Percentiles rank a stretch among this genome's conserved stretches.
Evolutionary conservation across 2,797 vertebrate species (phyloP).

Genomic region (Megaceryle alcyon): DNA sequence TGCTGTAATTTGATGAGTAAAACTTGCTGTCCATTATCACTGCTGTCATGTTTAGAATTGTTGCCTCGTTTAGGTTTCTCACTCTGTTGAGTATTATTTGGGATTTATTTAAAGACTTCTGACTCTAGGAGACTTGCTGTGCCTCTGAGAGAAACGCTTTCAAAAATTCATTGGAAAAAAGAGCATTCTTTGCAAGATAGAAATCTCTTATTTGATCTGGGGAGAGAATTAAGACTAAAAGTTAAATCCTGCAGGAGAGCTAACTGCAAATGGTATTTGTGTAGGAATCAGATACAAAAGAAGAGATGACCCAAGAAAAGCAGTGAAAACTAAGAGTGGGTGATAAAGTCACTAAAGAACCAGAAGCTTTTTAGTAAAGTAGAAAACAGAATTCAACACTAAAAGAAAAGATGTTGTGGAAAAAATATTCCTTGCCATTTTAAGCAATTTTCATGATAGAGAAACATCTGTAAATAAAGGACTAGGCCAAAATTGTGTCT

Average conservation of each 20-base stretch:
- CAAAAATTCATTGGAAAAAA: conserved; percentile 23
- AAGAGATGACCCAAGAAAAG: conserved; percentile 48
- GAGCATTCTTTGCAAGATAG: conserved; percentile 19
- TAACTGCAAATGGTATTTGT: conserved; percentile 22
- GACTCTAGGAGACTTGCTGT: conserved; percentile 15
- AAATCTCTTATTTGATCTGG: conserved; percentile 52
- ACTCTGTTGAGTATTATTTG: conserved; percentile 30
- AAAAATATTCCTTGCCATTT: conserved; percentile 22
- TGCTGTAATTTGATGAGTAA: conserved; percentile 51
- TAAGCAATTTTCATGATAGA: conserved; percentile 35
- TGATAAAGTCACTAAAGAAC: conserved; percentile 45
- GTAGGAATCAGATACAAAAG: conserved; percentile 52
- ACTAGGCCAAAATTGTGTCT: background rate
- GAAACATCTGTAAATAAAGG: conserved; percentile 50
- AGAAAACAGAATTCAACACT: background rate
- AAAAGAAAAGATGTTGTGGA: background rate
- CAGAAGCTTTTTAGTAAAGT: conserved; percentile 37
- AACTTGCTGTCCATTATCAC: conserved; percentile 19
- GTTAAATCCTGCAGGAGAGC: conserved; percentile 43
- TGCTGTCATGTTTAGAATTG: conserved; percentile 29
- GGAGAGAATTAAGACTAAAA: conserved; percentile 52
- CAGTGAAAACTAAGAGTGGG: conserved; percentile 12
- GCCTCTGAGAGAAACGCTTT: conserved; percentile 11
- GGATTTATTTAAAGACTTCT: conserved; percentile 41
- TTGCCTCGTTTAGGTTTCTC: background rate